Base-by-base conservation (phyloP, 2,797 vertebrate genomes). In the Botia kubotai region DNA sequence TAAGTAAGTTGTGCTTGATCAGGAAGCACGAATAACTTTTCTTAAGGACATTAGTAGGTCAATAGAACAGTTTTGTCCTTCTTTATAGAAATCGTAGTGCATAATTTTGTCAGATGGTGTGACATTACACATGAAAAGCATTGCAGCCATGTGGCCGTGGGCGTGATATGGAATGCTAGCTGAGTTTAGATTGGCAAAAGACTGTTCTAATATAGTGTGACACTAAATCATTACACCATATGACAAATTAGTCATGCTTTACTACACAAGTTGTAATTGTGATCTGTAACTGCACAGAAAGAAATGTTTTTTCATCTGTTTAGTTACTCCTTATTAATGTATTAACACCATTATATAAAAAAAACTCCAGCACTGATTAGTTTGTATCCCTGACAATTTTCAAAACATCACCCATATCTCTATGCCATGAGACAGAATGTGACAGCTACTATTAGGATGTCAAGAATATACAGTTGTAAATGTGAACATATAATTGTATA, bases 221-320 rank as follows among this genome's bases (percentile, higher is more conserved):
- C 17, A 66, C 23, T 23, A 67, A 55, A 29, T 46, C 0, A 65
- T 65, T 36, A 65, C 26, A 33, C 6, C 62, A 65, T 17, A n/a
- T 58, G 36, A 46, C 14, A n/a, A 5, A 68, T n/a, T 14, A 19
- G 36, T 77, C 36, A 46, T 46, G 17, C 33, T 55, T 77, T 66
- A 66, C 8, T 43, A 67, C 66, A 63, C 26, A 69, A 39, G 11
- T 60, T 77, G 66, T 21, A 60, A 48, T 58, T 14, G 43, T 65
- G 39, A 62, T 53, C 16, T 60, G 72, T 71, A 55, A 57, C 68
- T 67, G 72, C 50, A 29, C 16, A 77, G 62, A 33, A 21, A 71
- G 43, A 16, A 48, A 52, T 55, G 52, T 33, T 68, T 46, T 46
- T 50, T 3, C 33, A 62, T 26, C 10, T 29, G 36, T 72, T 70